Evolutionary conservation across 2,797 vertebrate genomes (phyloP), one percentile per base, ranked within the genome.

Genomic region (Platyrinchus mystaceus): DNA sequence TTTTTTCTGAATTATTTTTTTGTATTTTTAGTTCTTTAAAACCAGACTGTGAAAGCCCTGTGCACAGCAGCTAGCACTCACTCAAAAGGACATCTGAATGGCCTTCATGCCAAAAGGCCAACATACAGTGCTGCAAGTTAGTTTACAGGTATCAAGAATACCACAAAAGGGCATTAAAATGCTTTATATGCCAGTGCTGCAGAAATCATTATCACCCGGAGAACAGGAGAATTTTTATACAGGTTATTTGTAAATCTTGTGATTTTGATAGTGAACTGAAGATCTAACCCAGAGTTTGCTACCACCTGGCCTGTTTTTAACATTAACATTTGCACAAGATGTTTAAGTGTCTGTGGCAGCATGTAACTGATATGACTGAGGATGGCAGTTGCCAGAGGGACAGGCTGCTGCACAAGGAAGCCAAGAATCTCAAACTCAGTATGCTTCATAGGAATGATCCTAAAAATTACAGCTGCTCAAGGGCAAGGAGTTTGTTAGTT

Each of bases 311-410:
- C 67, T 83, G 60, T 53, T 84, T 94, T 94, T 85, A 93, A 53
- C 69, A 87, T 63, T 76, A 82, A 56, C 90, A 94, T 86, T 95
- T 90, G 92, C 47, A 81, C 69, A 71, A 89, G 87, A 92, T 17
- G 27, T 84, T 75, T 70, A 85, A 84, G 88, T 84, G 85, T 88
- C 86, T 91, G 78, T 50, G 83, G 75, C 87, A 94, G 84, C 23
- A 19, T 75, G 96, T 94, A 96, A 97, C 67, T 90, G 96, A 97
- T 96, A 96, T 4, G 76, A 63, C 80, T 59, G 77, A 79, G 69
- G 81, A 70, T 86, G 87, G 90, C 95, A 96, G 94, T 96, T 96
- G 95, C 90, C 91, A 89, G 90, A 94, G 75, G 83, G 86, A 77
- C 79, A 94, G 84, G 67, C 94, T 91, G 91, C 85, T 88, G 89